Evolutionary conservation across 2,113 vertebrate species (phyloP).

Genomic region (Stercorarius parasiticus): DNA sequence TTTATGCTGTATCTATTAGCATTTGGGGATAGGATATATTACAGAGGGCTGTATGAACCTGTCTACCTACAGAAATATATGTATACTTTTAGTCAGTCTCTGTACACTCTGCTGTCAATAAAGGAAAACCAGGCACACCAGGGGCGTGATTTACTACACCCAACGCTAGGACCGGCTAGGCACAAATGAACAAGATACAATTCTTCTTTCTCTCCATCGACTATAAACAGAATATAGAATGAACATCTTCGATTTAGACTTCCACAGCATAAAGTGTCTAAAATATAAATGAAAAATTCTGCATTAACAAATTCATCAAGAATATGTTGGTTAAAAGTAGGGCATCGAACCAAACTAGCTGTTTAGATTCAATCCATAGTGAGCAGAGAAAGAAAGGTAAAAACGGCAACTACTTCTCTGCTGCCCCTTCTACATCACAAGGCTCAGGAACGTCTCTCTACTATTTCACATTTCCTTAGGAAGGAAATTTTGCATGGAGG

Average conservation of each 20-base stretch:
- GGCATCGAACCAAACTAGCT: background rate
- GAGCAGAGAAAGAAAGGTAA: background rate
- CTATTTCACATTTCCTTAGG: background rate
- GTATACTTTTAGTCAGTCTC: background rate
- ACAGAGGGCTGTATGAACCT: background rate
- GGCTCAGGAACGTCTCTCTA: background rate
- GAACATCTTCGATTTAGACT: background rate
- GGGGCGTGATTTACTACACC: background rate
- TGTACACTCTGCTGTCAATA: background rate
- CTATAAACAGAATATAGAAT: background rate
- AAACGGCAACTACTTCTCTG: background rate
- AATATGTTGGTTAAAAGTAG: background rate
- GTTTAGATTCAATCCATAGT: background rate
- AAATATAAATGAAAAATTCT: background rate
- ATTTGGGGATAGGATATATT: background rate
- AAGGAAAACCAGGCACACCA: background rate
- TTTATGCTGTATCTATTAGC: background rate
- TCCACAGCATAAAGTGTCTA: background rate
- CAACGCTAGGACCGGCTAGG: background rate
- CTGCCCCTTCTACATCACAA: background rate
- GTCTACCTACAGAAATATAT: background rate
- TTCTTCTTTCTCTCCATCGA: background rate
- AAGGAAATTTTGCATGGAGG: background rate
- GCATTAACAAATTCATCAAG: background rate
- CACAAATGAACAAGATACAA: background rate